Percentiles rank a stretch among this genome's conserved stretches.
Evolutionary conservation across 2,113 vertebrate species (phyloP).

Genomic region (Puma concolor): DNA sequence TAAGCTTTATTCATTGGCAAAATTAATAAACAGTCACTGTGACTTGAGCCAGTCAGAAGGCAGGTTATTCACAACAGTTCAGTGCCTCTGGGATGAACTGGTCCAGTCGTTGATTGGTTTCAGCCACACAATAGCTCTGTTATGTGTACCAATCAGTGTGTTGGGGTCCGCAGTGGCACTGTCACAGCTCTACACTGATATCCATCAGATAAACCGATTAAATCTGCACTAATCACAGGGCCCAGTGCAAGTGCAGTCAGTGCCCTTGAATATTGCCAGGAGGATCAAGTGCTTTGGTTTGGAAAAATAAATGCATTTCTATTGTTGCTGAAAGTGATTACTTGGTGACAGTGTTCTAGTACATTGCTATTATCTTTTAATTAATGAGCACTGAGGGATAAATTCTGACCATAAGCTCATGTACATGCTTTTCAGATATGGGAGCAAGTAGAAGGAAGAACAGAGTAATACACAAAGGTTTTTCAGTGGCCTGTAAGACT

Average conservation of each 20-base stretch:
- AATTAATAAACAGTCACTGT: slow-evolving; percentile 15
- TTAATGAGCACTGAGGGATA: slow-evolving; percentile 42
- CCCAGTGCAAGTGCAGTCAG: not conserved
- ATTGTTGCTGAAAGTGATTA: not conserved
- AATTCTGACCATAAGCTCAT: not conserved
- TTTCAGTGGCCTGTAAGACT: not conserved
- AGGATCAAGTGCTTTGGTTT: slow-evolving; percentile 65
- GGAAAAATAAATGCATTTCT: slow-evolving; percentile 41
- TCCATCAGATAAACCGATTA: slow-evolving; percentile 25
- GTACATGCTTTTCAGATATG: not conserved
- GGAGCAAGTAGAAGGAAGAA: not conserved
- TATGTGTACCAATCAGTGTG: not conserved
- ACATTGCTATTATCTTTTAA: not conserved
- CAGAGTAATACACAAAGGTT: not conserved
- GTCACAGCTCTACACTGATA: not conserved
- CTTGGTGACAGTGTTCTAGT: not conserved
- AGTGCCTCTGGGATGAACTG: fast-evolving
- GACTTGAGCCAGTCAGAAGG: slow-evolving; percentile 36
- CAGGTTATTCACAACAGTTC: not conserved
- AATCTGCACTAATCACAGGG: slow-evolving; percentile 23
- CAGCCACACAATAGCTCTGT: not conserved
- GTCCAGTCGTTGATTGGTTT: not conserved
- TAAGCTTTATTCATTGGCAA: slow-evolving; percentile 27
- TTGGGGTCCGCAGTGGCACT: slow-evolving; percentile 26
- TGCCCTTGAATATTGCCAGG: not conserved